phyloP scores from a whole-genome alignment of 1,140 invertebrate genomes.

The Drosophila rufa region DNA sequence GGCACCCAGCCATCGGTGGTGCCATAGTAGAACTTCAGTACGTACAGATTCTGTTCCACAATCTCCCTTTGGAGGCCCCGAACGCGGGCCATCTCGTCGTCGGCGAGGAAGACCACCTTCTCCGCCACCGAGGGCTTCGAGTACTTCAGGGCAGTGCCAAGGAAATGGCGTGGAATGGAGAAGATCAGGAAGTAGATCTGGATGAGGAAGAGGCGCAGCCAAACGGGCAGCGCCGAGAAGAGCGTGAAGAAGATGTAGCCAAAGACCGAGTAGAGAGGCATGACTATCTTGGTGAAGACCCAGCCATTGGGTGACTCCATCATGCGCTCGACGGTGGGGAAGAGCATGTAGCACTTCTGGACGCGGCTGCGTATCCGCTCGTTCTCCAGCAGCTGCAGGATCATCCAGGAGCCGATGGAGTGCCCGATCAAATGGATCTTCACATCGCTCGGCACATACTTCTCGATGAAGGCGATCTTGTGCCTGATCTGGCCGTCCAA shows the following conservation, averaged over 20 bases:
- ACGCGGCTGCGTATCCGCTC: slow-evolving; percentile 85
- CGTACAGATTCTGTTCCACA: slow-evolving; percentile 86
- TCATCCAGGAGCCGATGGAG: slow-evolving; percentile 93
- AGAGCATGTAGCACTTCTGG: slow-evolving; percentile 89
- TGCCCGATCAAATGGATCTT: slow-evolving; percentile 92
- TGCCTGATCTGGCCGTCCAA: slow-evolving; percentile 92
- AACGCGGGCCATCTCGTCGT: slow-evolving; percentile 88
- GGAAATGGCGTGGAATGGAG: slow-evolving; percentile 84
- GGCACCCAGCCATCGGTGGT: slow-evolving; percentile 92
- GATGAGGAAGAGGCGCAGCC: slow-evolving; percentile 86
- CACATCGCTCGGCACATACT: slow-evolving; percentile 89
- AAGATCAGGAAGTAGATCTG: slow-evolving; percentile 86
- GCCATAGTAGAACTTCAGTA: slow-evolving; percentile 92
- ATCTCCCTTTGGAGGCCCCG: slow-evolving; percentile 87
- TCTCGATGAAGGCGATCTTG: slow-evolving; percentile 91
- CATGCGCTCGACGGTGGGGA: slow-evolving; percentile 94
- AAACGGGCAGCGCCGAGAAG: slow-evolving; percentile 86
- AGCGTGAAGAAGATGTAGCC: slow-evolving; percentile 75
- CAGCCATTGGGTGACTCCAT: slow-evolving; percentile 90
- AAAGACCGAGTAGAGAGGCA: slow-evolving; percentile 73
- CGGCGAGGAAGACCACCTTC: slow-evolving; percentile 87
- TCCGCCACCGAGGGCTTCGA: slow-evolving; percentile 86
- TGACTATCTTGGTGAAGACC: slow-evolving; percentile 85
- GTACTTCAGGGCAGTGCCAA: slow-evolving; percentile 86
- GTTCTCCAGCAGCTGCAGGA: slow-evolving; percentile 90